phyloP scores from a whole-genome alignment of 1,140 invertebrate genomes.

The Aculops lycopersici region DNA sequence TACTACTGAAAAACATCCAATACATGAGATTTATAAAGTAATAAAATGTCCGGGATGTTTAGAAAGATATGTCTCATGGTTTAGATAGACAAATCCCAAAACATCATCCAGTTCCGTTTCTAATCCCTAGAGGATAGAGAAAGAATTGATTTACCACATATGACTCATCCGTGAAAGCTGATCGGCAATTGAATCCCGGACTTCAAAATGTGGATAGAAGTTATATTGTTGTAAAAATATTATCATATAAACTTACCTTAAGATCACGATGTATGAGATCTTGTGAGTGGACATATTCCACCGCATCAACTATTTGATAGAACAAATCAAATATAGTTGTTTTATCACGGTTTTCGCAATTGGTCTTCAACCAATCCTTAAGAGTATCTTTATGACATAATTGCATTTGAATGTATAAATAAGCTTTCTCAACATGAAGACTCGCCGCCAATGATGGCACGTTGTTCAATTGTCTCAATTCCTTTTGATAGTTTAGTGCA shows the following conservation, averaged over 20 bases:
- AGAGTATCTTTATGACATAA: constrained; percentile 56
- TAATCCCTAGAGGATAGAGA: too few relatives aligned
- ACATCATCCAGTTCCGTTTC: too few relatives aligned
- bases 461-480: not conserved
- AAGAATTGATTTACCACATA: too few relatives aligned
- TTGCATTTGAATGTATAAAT: constrained; percentile 90
- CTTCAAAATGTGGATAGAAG: too few relatives aligned
- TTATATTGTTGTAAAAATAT: too few relatives aligned
- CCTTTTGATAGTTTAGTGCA: not conserved
- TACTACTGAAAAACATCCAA: not conserved
- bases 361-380: constrained; percentile 44
- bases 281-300: constrained; percentile 67
- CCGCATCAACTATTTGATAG: constrained; percentile 62
- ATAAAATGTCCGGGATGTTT: not conserved
- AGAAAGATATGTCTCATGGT: not conserved
- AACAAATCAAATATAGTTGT: constrained; percentile 36
- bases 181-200: too few relatives aligned
- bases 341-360: constrained; percentile 13
- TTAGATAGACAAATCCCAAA: constrained; percentile 1
- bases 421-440: constrained; percentile 19
- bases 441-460: not conserved
- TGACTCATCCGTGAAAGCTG: too few relatives aligned
- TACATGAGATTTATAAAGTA: not conserved
- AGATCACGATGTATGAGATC: constrained; percentile 76
- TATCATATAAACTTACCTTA: constrained; percentile 43